These are phyloP conservation scores for Tetramorium parvispinum DNA, from an alignment of 1,140 invertebrate genomes.

Conservation along the genomic window DNA sequence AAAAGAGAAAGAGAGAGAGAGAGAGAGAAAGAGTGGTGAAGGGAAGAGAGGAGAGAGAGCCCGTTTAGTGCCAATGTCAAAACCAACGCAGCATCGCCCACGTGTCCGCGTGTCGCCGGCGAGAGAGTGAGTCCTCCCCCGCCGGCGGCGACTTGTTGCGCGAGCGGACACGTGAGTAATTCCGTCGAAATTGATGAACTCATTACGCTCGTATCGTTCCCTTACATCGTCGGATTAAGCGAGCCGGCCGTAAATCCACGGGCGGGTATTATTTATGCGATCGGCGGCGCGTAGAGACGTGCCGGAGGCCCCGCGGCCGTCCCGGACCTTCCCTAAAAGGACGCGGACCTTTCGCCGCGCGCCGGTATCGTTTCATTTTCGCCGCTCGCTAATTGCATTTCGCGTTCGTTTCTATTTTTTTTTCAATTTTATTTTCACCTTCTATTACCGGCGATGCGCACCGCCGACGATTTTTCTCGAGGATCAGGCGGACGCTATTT, in stretches of 20 bases:
- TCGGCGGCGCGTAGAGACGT: conserved; percentile 2
- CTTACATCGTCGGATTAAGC: conserved; percentile 59
- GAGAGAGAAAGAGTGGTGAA: too few relatives aligned
- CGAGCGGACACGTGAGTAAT: conserved; percentile 54
- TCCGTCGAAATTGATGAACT: conserved; percentile 69
- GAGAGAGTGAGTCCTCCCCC: conserved; percentile 58
- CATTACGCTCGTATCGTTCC: conserved; percentile 57
- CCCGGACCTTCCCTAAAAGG: conserved; percentile 33
- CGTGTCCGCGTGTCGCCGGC: conserved; percentile 25
- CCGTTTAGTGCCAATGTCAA: conserved; percentile 70
- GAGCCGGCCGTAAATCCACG: conserved; percentile 49
- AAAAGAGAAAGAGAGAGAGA: not conserved
- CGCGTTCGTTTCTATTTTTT: conserved; percentile 37
- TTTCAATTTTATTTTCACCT: conserved; percentile 13
- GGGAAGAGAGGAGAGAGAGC: not conserved
- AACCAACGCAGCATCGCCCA: conserved; percentile 68
- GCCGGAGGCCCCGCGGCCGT: not conserved
- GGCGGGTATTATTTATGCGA: conserved; percentile 50
- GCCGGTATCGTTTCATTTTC: conserved; percentile 55
- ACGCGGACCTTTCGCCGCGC: not conserved
- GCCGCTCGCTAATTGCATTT: conserved; percentile 61
- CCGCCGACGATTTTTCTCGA: not conserved
- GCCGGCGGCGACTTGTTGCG: conserved; percentile 62
- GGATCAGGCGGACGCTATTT: not conserved
- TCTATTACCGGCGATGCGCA: conserved; percentile 11